Percentiles rank a stretch among this genome's conserved stretches.
These are phyloP conservation scores for Myotis daubentonii DNA, from an alignment of 2,797 vertebrate genomes.

Conservation along the genomic window DNA sequence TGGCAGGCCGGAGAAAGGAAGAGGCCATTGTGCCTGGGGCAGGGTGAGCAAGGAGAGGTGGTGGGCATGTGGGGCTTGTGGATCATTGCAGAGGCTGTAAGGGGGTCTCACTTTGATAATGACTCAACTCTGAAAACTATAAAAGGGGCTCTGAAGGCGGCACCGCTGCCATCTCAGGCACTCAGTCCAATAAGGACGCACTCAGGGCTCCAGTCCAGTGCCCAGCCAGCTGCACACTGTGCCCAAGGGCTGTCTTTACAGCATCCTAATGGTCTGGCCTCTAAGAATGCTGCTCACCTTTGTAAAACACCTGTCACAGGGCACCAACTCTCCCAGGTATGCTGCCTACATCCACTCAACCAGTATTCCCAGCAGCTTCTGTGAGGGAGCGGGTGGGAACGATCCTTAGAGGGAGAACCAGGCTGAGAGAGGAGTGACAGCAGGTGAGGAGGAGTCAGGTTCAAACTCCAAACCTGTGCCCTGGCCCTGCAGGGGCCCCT, in stretches of 20 bases:
- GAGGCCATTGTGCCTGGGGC: not conserved
- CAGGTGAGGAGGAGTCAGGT: no score
- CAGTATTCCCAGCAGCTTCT: not conserved
- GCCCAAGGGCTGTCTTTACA: not conserved
- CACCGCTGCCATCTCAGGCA: rapidly evolving
- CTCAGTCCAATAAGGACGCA: not conserved
- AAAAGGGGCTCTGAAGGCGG: not conserved
- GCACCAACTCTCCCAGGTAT: no score
- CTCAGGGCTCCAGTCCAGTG: rapidly evolving
- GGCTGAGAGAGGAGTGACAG: not conserved
- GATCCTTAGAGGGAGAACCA: not conserved
- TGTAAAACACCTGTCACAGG: not conserved
- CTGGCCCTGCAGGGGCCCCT: not conserved
- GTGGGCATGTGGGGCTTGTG: not conserved
- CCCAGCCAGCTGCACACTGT: not conserved
- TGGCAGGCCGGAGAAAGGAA: not conserved
- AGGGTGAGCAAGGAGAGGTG: not conserved
- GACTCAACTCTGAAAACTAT: not conserved
- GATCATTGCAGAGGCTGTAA: not conserved
- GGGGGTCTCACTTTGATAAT: not conserved
- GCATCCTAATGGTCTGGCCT: not conserved
- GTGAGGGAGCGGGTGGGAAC: rapidly evolving
- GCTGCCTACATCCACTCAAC: not conserved
- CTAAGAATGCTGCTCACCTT: not conserved
- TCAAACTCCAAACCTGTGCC: rapidly evolving